phyloP scores from a whole-genome alignment of 2,888 invertebrate genomes.

The Eudemis profundana region DNA sequence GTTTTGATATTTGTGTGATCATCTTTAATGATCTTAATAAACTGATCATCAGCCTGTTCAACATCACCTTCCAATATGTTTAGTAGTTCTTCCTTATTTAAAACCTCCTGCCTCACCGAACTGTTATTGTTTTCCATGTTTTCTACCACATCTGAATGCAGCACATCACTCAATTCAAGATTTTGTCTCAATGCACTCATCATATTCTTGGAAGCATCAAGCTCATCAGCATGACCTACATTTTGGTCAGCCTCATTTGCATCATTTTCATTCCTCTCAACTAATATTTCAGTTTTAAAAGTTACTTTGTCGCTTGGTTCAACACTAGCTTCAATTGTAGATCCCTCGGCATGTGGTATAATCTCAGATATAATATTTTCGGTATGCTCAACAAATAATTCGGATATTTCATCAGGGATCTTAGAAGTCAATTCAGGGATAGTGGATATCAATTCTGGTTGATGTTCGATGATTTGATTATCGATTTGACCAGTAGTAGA shows the following conservation, averaged over 20 bases:
- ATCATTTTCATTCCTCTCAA: constrained; percentile 65
- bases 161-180: constrained; percentile 75
- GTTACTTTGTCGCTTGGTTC: constrained; percentile 58
- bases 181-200: constrained; percentile 71
- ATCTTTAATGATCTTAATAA: constrained; percentile 49
- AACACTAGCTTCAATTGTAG: constrained; percentile 48
- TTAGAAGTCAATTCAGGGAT: constrained; percentile 28
- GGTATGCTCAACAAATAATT: constrained; percentile 39
- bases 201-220: constrained; percentile 61
- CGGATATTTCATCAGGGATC: constrained; percentile 33
- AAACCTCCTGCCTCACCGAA: constrained; percentile 68
- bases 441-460: constrained; percentile 12
- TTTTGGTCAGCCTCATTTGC: constrained; percentile 49
- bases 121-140: constrained; percentile 74
- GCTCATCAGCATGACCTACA: constrained; percentile 46
- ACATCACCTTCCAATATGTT: constrained; percentile 78
- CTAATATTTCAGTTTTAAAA: constrained; percentile 76
- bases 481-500: constrained; percentile 5
- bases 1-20: constrained; percentile 52
- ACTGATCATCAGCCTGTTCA: constrained; percentile 53
- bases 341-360: constrained; percentile 47
- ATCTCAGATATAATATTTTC: constrained; percentile 45
- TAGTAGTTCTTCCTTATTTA: constrained; percentile 78
- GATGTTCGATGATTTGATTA: constrained; percentile 13
- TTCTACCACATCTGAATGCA: constrained; percentile 68